phyloP scores from a whole-genome alignment of 2,113 vertebrate species.

The Clupea harengus region DNA sequence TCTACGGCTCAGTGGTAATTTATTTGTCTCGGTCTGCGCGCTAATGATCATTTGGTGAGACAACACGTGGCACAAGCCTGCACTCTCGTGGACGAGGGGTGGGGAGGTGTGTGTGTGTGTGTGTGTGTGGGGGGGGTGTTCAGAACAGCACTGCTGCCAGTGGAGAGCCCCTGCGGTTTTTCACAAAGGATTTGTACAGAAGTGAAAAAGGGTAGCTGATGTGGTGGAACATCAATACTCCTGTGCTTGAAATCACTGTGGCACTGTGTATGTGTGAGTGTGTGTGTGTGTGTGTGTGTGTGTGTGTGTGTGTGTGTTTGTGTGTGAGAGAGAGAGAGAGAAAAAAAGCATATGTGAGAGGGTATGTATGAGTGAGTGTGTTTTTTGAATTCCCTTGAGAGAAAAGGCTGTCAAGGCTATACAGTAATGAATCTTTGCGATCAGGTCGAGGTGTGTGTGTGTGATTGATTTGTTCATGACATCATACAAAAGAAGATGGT shows the following conservation, averaged over 20 bases:
- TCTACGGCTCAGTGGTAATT: slow-evolving; percentile 21
- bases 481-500: neutral
- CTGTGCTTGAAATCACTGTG: neutral
- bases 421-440: neutral
- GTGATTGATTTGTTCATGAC: neutral
- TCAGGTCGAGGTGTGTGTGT: neutral
- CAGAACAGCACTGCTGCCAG: neutral
- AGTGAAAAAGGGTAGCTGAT: neutral
- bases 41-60: slow-evolving; percentile 33
- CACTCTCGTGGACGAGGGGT: neutral
- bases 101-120: neutral
- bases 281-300: slow-evolving; percentile 5
- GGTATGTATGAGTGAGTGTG: neutral
- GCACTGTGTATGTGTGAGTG: neutral
- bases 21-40: neutral
- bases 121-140: neutral
- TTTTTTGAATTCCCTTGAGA: no score
- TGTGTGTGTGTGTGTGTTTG: neutral
- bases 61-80: neutral
- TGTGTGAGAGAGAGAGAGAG: no score
- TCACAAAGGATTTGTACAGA: neutral
- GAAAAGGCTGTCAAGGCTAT: neutral
- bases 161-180: neutral
- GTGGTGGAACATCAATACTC: neutral
- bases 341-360: no score